Percentiles rank a stretch among this genome's conserved stretches.
phyloP scores from a whole-genome alignment of 2,888 invertebrate genomes.

The Rapana venosa region DNA sequence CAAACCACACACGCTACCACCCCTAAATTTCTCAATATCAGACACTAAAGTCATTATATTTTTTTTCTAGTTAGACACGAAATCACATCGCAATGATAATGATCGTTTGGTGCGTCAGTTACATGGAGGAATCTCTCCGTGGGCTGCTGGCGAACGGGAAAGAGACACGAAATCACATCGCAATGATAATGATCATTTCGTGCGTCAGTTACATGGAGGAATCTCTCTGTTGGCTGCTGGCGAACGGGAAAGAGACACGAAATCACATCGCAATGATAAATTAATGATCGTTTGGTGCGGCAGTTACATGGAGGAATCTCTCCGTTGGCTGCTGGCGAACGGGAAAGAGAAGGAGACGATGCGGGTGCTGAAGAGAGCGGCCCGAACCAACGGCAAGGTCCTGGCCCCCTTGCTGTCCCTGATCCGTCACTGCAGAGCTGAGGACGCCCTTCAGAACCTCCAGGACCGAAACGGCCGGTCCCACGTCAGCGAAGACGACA shows the following conservation, averaged over 20 bases:
- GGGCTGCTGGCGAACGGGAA: slow-evolving; percentile 22
- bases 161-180: no score
- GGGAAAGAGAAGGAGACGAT: background rate
- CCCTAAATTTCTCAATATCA: no score
- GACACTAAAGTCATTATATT: no score
- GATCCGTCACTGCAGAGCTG: background rate
- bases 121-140: slow-evolving; percentile 10
- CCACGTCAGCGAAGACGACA: background rate
- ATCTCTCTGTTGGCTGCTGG: slow-evolving; percentile 17
- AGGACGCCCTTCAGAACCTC: background rate
- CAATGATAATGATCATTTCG: no score
- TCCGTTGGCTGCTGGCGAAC: slow-evolving; percentile 20
- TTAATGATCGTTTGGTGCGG: no score
- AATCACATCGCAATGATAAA: no score
- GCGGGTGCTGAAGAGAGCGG: background rate
- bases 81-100: no score
- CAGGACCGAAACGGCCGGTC: background rate
- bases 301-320: slow-evolving; percentile 19
- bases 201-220: slow-evolving; percentile 17
- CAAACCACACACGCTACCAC: no score
- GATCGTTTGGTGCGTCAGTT: background rate
- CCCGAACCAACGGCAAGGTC: slow-evolving; percentile 15
- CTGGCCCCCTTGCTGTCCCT: background rate
- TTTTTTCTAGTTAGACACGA: no score
- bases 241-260: slow-evolving; percentile 18